phyloP scores from a whole-genome alignment of 2,113 vertebrate species.

The Galemys pyrenaicus region DNA sequence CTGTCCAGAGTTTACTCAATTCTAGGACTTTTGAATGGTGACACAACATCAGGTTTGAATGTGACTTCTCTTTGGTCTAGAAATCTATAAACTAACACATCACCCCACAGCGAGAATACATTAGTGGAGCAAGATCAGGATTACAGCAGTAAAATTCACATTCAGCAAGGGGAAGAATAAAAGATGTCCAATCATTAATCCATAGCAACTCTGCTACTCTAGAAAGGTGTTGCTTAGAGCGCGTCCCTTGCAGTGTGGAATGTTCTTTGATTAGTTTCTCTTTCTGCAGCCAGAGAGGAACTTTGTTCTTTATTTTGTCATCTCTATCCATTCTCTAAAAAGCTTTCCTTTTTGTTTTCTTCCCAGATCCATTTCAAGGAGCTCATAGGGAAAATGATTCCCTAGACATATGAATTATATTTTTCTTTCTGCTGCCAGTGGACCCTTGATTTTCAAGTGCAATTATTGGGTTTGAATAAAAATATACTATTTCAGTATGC shows the following conservation, averaged over 20 bases:
- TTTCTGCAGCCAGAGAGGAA: not conserved
- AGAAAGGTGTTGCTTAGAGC: not conserved
- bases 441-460: not conserved
- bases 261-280: not conserved
- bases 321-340: not conserved
- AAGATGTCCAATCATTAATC: not conserved
- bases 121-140: not conserved
- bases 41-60: not conserved
- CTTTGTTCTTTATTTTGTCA: not conserved
- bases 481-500: not conserved
- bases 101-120: too few relatives aligned
- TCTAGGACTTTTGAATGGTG: not conserved
- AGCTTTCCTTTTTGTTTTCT: not conserved
- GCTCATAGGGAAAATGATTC: not conserved
- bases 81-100: not conserved
- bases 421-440: not conserved
- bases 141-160: not conserved
- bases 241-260: not conserved
- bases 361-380: not conserved
- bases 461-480: not conserved
- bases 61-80: not conserved
- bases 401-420: not conserved
- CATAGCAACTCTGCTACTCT: not conserved
- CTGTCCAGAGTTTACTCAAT: not conserved
- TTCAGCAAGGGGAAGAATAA: not conserved